Base-by-base conservation (phyloP, 2,113 vertebrate genomes). In the Aleadryas rufinucha region DNA sequence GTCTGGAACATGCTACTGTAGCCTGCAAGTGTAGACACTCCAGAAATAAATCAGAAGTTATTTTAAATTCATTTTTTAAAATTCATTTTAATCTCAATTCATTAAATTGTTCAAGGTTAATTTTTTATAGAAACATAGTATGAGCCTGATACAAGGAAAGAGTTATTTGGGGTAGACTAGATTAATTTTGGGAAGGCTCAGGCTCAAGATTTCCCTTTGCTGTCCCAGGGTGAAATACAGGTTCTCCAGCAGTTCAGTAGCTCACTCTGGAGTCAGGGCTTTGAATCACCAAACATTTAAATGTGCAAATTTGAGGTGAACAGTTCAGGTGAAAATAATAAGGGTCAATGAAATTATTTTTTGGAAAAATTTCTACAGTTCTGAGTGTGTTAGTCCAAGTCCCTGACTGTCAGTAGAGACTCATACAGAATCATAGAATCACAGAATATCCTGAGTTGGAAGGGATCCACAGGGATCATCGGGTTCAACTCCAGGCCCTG, bases 401-500 rank as follows among this genome's bases (percentile, higher is more conserved):
- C 20, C 11, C 26, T 78, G 39, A 49, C 41, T 24, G 18, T 59
- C 84, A 81, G 59, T 6, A 77, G 20, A 64, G 13, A 19, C 19
- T 64, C 30, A 27, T 16, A 39, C 33, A 53, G 22, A 60, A 39
- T 37, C 39, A 60, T 0, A 45, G 45, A 69, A 44, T 6, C 28
- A 39, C 33, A 23, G 33, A 53, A 39, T 3, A 24, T 4, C 2
- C 23, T 69, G 45, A 24, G 7, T 0, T 20, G 54, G 45, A 23
- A 69, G 33, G 22, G 12, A 61, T 12, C 1, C 3, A 33, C 2
- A 8, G 4, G 5, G 22, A 69, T n/a, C 54, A 60, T 6, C 0
- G 1, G 8, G 18, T 60, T 2, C 15, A 45, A 0, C 33, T n/a
- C 28, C 72, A 20, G 33, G 5, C 2, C 15, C 27, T 31, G 4